Conservation (phyloP, 1,140 invertebrate species). For the Trichogramma pretiosum region DNA sequence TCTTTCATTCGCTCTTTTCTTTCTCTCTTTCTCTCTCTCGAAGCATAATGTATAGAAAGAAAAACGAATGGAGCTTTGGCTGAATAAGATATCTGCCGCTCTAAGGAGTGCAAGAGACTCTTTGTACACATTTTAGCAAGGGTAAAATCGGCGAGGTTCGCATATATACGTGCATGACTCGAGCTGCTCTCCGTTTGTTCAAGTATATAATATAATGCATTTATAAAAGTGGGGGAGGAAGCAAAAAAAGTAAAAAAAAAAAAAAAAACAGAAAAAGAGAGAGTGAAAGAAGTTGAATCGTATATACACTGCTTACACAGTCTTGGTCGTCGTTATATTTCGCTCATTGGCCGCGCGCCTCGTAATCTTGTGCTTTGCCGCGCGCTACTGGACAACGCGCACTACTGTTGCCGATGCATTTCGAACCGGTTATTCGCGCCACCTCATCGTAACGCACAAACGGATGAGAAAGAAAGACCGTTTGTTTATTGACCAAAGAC, state of each 20-base stretch:
- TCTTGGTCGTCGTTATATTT: slow-evolving; percentile 8
- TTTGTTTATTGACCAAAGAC: slow-evolving; percentile 9
- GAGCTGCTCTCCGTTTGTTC: no score
- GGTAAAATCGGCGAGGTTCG: no score
- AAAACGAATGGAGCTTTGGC: slow-evolving; percentile 41
- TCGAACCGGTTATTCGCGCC: slow-evolving; percentile 13
- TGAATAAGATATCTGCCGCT: slow-evolving; percentile 43
- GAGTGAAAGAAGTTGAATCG: slow-evolving; percentile 9
- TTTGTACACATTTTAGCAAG: neutral
- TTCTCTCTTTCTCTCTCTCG: no score
- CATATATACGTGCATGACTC: no score
- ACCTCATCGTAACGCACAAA: no score
- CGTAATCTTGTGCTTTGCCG: slow-evolving; percentile 3
- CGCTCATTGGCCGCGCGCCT: slow-evolving; percentile 7
- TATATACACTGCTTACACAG: slow-evolving; percentile 7
- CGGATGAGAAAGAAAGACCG: no score
- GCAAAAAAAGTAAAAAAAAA: no score
- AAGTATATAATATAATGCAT: no score
- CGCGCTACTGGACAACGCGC: slow-evolving; percentile 8
- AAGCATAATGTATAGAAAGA: no score
- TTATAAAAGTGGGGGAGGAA: no score
- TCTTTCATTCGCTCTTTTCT: slow-evolving; percentile 10
- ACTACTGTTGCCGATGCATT: neutral
- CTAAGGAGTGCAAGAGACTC: slow-evolving; percentile 24
- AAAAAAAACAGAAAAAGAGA: slow-evolving; percentile 1